Base-by-base conservation (phyloP, 2,113 vertebrate species). In the Microcebus griseorufus region DNA sequence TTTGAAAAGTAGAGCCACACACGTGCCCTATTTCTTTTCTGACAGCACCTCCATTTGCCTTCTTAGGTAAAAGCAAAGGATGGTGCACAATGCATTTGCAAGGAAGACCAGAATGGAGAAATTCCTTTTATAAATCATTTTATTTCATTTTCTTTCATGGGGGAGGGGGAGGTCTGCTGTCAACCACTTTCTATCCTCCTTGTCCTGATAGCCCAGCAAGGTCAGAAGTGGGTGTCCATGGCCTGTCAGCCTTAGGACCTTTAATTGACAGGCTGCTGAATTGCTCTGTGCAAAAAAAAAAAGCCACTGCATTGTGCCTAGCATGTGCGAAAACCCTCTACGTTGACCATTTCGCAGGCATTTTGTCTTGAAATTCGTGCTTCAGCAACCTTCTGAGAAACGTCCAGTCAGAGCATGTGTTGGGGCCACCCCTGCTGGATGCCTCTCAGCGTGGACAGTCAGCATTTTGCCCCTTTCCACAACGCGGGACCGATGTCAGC, bases 191-290 rank as follows among this genome's bases (percentile, higher is more conserved):
- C 48, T 80, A 0, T 25, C 48, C 22, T 93, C 20, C 27, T 37
- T 86, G 81, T 97, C 75, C 65, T 32, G 17, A 55, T 93, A 75
- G n/a, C 16, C 96, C 53, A 76, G 78, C 92, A 97, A 95, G 94
- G 93, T 97, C 62, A 48, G 48, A 60, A 76, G 75, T 27, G 32
- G 93, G 12, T 88, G 93, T 69, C 75, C 37, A 11, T 16, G 75
- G 90, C 51, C 9, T 22, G 87, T 92, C 51, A 53, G n/a, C 79
- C 73, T 91, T 60, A 0, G 81, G 65, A n/a, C 51, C 80, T 73
- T 97, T 98, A 96, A 98, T 29, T 92, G 97, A 88, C 94, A 86
- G 95, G 4, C 32, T 76, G 94, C 87, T 51, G 84, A 98, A 82
- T 81, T 16, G 7, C 93, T 80, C 1, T 58, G 70, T 62, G 34